Evolutionary conservation across 2,888 invertebrate genomes (phyloP).

Genomic region (Heliothis peltigera): DNA sequence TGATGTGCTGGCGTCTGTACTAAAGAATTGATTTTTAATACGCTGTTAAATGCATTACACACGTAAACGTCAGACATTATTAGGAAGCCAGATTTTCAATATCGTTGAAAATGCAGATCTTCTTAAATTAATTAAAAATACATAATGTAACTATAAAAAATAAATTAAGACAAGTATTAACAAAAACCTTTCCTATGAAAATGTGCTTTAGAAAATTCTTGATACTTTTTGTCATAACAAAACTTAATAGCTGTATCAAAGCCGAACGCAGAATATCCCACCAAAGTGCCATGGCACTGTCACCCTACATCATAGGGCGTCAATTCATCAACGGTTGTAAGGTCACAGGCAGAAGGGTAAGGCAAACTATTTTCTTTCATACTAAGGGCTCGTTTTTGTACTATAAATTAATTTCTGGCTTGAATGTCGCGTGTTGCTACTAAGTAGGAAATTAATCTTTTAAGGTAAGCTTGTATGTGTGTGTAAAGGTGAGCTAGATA

Average conservation of each 20-base stretch:
- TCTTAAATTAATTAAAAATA: too few species aligned
- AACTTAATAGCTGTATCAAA: not conserved
- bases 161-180: too few species aligned
- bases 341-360: conserved; percentile 71
- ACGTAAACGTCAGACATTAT: too few species aligned
- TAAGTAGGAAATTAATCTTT: conserved; percentile 62
- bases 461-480: conserved; percentile 34
- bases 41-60: too few species aligned
- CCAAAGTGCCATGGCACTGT: conserved; percentile 13
- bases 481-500: conserved; percentile 33
- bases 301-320: conserved; percentile 68
- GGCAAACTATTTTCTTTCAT: conserved; percentile 77
- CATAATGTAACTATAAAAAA: too few species aligned
- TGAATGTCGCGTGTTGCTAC: conserved; percentile 65
- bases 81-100: too few species aligned
- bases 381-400: conserved; percentile 78
- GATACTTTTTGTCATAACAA: too few species aligned
- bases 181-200: too few species aligned
- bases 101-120: too few species aligned
- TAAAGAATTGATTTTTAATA: too few species aligned
- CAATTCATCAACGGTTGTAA: conserved; percentile 82
- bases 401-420: conserved; percentile 81
- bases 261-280: conserved; percentile 15
- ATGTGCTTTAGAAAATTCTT: too few species aligned
- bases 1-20: too few species aligned